Evolutionary conservation across 2,797 vertebrate genomes (phyloP), one percentile per base, ranked within the genome.

Genomic region (Ispidina lecontei): DNA sequence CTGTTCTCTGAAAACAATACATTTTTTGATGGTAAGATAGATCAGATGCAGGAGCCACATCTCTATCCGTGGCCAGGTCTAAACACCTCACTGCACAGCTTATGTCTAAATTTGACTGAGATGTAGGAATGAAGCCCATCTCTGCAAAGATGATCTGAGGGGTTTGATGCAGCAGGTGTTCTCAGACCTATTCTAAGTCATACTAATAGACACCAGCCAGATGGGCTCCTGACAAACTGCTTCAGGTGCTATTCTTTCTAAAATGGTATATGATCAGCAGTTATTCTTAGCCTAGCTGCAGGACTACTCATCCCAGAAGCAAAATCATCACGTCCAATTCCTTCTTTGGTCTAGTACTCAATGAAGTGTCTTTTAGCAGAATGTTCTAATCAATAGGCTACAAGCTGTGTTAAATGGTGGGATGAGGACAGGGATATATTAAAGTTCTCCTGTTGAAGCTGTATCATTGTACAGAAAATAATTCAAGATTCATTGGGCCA

Each of bases 401-500:
- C 29, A 35, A 29, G 35, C 70, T 69, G 39, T 5, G 2, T 12
- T 7, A 84, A 62, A 51, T 7, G 14, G 25, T 59, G 31, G 19
- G 33, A 37, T 3, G 33, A 69, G 25, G 52, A 44, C 1, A 78
- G 21, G 60, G 41, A 47, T 35, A 31, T 8, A 54, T 18, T 77
- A 64, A 90, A 82, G 41, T 20, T 79, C 60, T 87, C 56, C 58
- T 68, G 22, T 20, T 52, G 68, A 79, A 91, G 37, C 23, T 58
- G 31, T 58, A 22, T 91, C 33, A 78, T 79, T 84, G 77, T 79
- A 55, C 19, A 89, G 78, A 90, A 95, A 94, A 87, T 70, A 93
- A 94, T 74, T 77, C 65, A 65, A 62, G 87, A 90, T 80, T 87
- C 75, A 83, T 56, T 90, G 92, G 93, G 90, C 95, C 54, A 63